Evolutionary conservation across 1,140 invertebrate genomes (phyloP).

Genomic region (Leptopilina clavipes): DNA sequence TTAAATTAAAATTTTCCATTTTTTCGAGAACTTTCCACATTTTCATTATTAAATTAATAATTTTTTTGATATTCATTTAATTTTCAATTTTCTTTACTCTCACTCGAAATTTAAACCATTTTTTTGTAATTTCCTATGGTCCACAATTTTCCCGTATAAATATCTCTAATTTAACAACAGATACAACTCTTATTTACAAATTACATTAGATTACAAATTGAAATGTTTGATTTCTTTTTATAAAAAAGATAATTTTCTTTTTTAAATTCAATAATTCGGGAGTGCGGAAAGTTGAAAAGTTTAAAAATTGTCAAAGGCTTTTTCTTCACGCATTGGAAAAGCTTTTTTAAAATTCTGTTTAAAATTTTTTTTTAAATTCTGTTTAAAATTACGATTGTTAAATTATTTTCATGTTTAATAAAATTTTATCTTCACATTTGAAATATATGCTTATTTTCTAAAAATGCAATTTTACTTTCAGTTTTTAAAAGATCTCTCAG

Average conservation of each 20-base stretch:
- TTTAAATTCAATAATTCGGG: background rate
- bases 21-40: background rate
- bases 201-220: background rate
- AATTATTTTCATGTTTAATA: too few species aligned
- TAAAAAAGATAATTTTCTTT: background rate
- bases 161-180: constrained; percentile 28
- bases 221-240: background rate
- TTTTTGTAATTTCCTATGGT: background rate
- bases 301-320: too few species aligned
- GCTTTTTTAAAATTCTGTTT: too few species aligned
- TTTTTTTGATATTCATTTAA: background rate
- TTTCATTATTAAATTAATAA: too few species aligned
- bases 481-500: too few species aligned
- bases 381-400: too few species aligned
- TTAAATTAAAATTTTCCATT: background rate
- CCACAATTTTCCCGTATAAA: constrained; percentile 11
- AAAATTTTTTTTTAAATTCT: too few species aligned
- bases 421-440: too few species aligned
- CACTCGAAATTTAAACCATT: background rate
- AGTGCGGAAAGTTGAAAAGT: too few species aligned
- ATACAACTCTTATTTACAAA: constrained; percentile 34
- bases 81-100: background rate
- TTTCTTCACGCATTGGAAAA: too few species aligned
- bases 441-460: too few species aligned
- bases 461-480: too few species aligned